These are phyloP conservation scores for Trinectes maculatus DNA, from an alignment of 2,113 vertebrate species.

Conservation along the genomic window DNA sequence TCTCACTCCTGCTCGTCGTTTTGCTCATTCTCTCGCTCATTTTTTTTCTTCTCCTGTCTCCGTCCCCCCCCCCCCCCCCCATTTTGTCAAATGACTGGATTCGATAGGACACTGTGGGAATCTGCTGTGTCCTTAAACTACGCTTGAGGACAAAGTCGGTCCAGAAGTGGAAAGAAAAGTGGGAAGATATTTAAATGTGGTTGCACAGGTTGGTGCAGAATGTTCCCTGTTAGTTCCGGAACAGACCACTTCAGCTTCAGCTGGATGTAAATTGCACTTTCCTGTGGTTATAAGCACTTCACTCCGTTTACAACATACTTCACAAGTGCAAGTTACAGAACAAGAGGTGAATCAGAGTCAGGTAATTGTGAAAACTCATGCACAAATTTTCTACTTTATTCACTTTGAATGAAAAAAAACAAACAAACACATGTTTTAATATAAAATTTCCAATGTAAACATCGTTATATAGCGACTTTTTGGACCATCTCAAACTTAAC, in stretches of 20 bases:
- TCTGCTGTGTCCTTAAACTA: constrained; percentile 10
- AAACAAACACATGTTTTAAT: too few species aligned
- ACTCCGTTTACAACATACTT: neutral
- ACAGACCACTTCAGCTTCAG: constrained; percentile 5
- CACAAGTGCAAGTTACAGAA: neutral
- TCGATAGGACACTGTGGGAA: neutral
- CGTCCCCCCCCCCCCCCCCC: neutral
- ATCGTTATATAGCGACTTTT: too few species aligned
- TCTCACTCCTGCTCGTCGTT: constrained; percentile 10
- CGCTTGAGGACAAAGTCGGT: constrained; percentile 8
- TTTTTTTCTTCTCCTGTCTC: constrained; percentile 5
- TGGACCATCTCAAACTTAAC: too few species aligned
- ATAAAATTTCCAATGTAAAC: too few species aligned
- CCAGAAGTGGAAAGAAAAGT: constrained; percentile 14
- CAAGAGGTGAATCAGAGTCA: neutral
- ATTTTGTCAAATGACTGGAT: constrained; percentile 14
- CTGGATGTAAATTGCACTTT: constrained; percentile 7
- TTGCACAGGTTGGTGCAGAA: neutral
- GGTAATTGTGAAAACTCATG: neutral
- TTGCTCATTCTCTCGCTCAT: constrained; percentile 20
- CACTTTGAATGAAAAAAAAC: too few species aligned
- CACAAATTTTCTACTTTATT: neutral
- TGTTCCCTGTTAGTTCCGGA: constrained; percentile 9
- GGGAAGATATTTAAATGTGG: constrained; percentile 18
- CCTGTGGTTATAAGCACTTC: neutral